Evolutionary conservation across 2,113 vertebrate species (phyloP), one percentile per base, ranked within the genome.

Genomic region (Cyanoderma ruficeps): DNA sequence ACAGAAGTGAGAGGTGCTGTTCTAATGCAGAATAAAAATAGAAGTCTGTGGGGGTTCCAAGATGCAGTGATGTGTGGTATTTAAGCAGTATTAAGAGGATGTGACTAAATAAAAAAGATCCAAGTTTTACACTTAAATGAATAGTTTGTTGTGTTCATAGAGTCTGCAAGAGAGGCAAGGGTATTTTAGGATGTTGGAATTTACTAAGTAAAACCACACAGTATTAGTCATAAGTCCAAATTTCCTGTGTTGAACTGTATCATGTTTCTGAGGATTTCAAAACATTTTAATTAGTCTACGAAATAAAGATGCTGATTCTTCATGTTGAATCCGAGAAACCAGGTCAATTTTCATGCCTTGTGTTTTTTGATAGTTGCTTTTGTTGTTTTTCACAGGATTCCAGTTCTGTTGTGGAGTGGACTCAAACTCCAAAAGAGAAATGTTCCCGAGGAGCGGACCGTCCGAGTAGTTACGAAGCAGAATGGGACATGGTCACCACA

Each of bases 401-500:
- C 72, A 99, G 99, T 86, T 99, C 99, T 24, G 99, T 99, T 87
- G 98, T 99, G 87, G 98, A 99, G 76, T 99, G 99, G 99, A 98
- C 97, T 46, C 99, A 98, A 76, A 94, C 97, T 94, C 98, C 98
- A 1, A 98, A 98, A 76, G 98, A 98, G 84, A 98, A 96, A 86
- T 88, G 95, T 89, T 96, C 95, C 57, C 97, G 95, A 90, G 97
- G 97, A 81, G 39, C 97, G 31, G 99, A 99, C 52, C 97, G 97
- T 67, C 98, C 98, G 91, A 98, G 95, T 91, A 99, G 98, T 97
- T 99, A 98, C 4, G 99, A 99, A 97, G 98, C 99, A 9, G 99
- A 99, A 95, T 99, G 99, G 99, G 99, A 99, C 95, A 99, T 99
- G 99, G 96, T 99, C 92, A 99, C 98, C 61, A 98, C 99, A 1